These are phyloP conservation scores for Eleginops maclovinus DNA, from an alignment of 2,113 vertebrate genomes.

Conservation along the genomic window DNA sequence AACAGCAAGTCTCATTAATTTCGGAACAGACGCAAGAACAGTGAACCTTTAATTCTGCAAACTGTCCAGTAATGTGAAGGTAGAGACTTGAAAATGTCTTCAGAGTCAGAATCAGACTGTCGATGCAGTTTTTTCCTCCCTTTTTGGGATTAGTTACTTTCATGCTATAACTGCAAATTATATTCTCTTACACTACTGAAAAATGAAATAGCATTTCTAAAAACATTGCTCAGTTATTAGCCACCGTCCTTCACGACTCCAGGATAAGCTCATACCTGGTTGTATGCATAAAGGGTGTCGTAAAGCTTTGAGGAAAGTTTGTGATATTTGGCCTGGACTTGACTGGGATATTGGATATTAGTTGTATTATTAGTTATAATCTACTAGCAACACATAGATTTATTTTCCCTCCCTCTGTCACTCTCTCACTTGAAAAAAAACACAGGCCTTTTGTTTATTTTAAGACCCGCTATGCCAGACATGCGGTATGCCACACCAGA, in stretches of 20 bases:
- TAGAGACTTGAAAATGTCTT: background rate
- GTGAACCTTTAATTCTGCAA: slow-evolving; percentile 11
- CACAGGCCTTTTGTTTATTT: slow-evolving; percentile 88
- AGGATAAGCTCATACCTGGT: background rate
- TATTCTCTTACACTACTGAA: background rate
- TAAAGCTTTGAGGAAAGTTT: slow-evolving; percentile 25
- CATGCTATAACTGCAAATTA: background rate
- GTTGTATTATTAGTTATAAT: slow-evolving; percentile 74
- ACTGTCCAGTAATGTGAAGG: slow-evolving; percentile 36
- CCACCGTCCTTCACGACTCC: background rate
- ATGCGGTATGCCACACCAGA: slow-evolving; percentile 86
- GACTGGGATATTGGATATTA: slow-evolving; percentile 51
- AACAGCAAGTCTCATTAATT: slow-evolving; percentile 37
- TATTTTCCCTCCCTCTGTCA: background rate
- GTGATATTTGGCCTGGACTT: background rate
- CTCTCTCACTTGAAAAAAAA: slow-evolving; percentile 78
- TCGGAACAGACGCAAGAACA: slow-evolving; percentile 20
- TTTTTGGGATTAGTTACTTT: background rate
- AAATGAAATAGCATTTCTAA: background rate
- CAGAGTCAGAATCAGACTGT: no score
- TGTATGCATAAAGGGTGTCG: background rate
- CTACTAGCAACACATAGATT: slow-evolving; percentile 84
- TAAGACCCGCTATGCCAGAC: slow-evolving; percentile 88
- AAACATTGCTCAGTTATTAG: background rate
- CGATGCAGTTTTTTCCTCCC: no score